These are phyloP conservation scores for Acipenser transmontanus DNA, from an alignment of 2,797 vertebrate genomes.

Conservation along the genomic window DNA sequence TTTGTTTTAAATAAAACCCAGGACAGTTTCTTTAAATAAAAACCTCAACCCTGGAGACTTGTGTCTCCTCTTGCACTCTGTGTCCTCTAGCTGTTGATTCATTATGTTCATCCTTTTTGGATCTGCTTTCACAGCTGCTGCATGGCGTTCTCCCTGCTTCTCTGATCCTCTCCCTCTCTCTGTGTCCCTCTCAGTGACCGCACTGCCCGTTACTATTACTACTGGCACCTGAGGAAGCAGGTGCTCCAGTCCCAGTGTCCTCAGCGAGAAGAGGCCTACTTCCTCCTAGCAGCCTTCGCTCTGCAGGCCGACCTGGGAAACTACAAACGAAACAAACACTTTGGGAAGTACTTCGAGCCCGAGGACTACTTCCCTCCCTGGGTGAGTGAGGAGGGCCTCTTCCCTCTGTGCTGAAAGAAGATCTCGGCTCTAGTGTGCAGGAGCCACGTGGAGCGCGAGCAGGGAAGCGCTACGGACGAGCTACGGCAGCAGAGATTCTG, in stretches of 20 bases:
- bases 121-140: no score
- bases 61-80: no score
- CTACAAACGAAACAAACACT: slow-evolving; percentile 95
- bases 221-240: slow-evolving; percentile 96
- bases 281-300: slow-evolving; percentile 91
- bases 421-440: background rate
- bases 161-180: no score
- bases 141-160: no score
- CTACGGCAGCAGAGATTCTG: slow-evolving; percentile 4
- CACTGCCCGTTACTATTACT: slow-evolving; percentile 88
- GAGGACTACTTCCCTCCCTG: slow-evolving; percentile 93
- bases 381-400: slow-evolving; percentile 59
- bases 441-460: background rate
- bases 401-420: background rate
- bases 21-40: no score
- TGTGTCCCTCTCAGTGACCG: slow-evolving; percentile 65
- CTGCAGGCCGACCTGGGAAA: slow-evolving; percentile 93
- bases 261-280: slow-evolving; percentile 89
- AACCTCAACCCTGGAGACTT: no score
- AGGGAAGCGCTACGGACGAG: slow-evolving; percentile 19
- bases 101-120: no score
- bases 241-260: slow-evolving; percentile 87
- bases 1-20: no score
- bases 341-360: slow-evolving; percentile 91
- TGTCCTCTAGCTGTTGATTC: no score